These are phyloP conservation scores for Stomatorhinus walkeri DNA, from an alignment of 2,797 vertebrate species.

Conservation along the genomic window DNA sequence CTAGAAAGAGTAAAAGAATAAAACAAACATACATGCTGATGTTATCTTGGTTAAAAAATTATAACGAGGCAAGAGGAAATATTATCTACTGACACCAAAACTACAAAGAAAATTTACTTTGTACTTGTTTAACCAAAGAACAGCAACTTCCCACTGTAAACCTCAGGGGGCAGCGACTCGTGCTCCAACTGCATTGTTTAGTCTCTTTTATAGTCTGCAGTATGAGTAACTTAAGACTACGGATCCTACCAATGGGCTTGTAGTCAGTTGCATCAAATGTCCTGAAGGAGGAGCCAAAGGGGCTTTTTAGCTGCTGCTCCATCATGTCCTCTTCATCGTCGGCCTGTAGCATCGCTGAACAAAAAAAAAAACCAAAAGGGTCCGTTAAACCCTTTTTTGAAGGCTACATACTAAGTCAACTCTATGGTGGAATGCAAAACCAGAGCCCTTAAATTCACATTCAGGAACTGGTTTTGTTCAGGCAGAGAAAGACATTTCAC, in stretches of 20 bases:
- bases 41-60: not conserved
- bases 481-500: not conserved
- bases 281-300: constrained; percentile 95
- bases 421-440: not conserved
- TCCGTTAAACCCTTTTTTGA: too few relatives aligned
- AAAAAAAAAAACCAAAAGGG: not conserved
- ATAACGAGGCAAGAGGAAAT: not conserved
- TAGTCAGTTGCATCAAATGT: constrained; percentile 98
- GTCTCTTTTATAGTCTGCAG: not conserved
- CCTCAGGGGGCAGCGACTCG: not conserved
- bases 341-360: constrained; percentile 90
- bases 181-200: not conserved
- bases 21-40: constrained; percentile 17
- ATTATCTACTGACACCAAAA: not conserved
- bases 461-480: not conserved
- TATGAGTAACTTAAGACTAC: not conserved
- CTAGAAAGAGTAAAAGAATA: constrained; percentile 45
- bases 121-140: not conserved
- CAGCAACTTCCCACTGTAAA: not conserved
- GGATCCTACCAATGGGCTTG: constrained; percentile 86
- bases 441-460: not conserved
- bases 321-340: constrained; percentile 96
- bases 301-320: constrained; percentile 97
- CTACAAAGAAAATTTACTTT: not conserved
- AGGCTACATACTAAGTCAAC: not conserved